Evolutionary conservation across 1,140 invertebrate species (phyloP), one percentile per base, ranked within the genome.

Genomic region (Drosophila seguyi): DNA sequence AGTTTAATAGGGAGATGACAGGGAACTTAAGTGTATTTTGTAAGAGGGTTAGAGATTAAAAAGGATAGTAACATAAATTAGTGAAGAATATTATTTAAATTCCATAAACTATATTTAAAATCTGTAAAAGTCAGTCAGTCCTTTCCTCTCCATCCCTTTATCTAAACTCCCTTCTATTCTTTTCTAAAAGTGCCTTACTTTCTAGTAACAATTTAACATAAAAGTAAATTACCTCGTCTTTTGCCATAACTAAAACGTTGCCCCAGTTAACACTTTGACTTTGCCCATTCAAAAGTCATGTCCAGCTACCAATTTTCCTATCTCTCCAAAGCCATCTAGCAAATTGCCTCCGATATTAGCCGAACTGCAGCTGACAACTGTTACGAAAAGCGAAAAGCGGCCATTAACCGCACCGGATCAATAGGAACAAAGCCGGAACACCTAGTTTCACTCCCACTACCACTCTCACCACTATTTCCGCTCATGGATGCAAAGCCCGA

Each of bases 321-420:
- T 27, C 20, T 48, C 25, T 4, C 27, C 48, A 38, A 48, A n/a
- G 34, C 50, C 39, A 48, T 69, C 22, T 7, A 41, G 48, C 16
- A 74, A 90, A 84, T 81, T 60, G 59, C 34, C 62, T 13, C 13
- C 27, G 62, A 53, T 69, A 90, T 90, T 84, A 81, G 42, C 50
- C 73, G 73, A 88, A 88, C 68, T 84, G 74, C 66, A 65, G 29
- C 41, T 48, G 73, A 85, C 85, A 88, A 88, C 81, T 88, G 81
- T 88, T 79, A 67, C 65, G 50, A 88, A 82, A 80, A 52, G 29
- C 41, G 36, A 47, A 55, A 55, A 31, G 50, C 45, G 55, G 22
- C 66, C 75, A 78, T 78, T 77, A 72, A 71, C 65, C 76, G 29
- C 57, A 79, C 31, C 52, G 66, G 52, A 79, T 52, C 58, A 63